Evolutionary conservation across 2,113 vertebrate species (phyloP), one percentile per base, ranked within the genome.

Genomic region (Albula goreensis): DNA sequence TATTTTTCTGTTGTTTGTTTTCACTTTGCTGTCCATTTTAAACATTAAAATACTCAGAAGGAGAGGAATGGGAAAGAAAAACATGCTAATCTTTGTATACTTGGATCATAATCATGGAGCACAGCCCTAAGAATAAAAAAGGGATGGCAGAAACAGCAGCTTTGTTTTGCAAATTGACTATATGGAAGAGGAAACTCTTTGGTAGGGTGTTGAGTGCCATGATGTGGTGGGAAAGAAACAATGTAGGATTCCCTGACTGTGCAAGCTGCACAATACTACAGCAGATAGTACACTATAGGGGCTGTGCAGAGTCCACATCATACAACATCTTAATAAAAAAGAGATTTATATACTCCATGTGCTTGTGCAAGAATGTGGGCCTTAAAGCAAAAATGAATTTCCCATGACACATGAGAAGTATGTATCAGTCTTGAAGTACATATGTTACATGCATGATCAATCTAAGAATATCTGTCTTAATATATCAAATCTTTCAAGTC

Each of bases 11-110:
- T 51, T 80, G 19, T 50, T 51, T 50, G 48, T 51, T 74, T 50
- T 83, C 74, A 22, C 66, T 84, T 83, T 41, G 56, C 53, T 63
- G 41, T 85, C 50, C 15, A 50, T 80, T 80, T 52, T 85, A 51
- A 85, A 50, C 52, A 52, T n/a, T 57, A 79, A 56, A 9, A 12
- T n/a, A 25, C 8, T 22, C 70, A 78, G 8, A 78, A 79, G 15
- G 25, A 25, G 51, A 56, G 7, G n/a, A n/a, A 48, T 49, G 48
- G 48, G 48, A 51, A 56, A 49, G 7, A 8, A 57, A 57, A 60
- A 60, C 77, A 78, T 25, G 77, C 13, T 48, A 85, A 25, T 57
- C 51, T 19, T 85, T 85, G 52, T 80, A 10, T 63, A 41, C 53
- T 31, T 57, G 31, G 22, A 56, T 57, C 22, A 60, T 50, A 19